phyloP scores from a whole-genome alignment of 2,888 invertebrate genomes.

The Drosophila kanekoi region DNA sequence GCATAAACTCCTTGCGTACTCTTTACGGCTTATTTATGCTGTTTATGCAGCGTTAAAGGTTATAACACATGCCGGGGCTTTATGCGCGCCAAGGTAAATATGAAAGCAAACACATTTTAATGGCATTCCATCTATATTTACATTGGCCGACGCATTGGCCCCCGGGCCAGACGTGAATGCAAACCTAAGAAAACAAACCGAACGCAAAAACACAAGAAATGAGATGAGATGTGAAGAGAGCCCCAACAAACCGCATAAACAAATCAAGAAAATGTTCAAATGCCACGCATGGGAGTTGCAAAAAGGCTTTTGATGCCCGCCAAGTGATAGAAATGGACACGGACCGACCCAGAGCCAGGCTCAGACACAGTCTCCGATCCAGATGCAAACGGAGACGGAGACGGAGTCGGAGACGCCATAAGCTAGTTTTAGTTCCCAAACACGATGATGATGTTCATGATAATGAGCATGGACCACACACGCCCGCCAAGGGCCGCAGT shows the following conservation, averaged over 20 bases:
- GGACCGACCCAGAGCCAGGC: background rate
- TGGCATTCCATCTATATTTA: conserved; percentile 74
- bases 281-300: conserved; percentile 67
- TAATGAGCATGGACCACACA: conserved; percentile 41
- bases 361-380: too few relatives aligned
- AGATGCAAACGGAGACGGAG: too few relatives aligned
- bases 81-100: conserved; percentile 69
- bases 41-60: conserved; percentile 78
- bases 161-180: conserved; percentile 21
- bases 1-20: background rate
- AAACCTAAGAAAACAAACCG: conserved; percentile 68
- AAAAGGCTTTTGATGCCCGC: conserved; percentile 55
- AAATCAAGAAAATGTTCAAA: conserved; percentile 64
- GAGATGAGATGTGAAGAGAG: background rate
- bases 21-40: conserved; percentile 70
- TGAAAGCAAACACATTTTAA: conserved; percentile 77
- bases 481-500: conserved; percentile 47
- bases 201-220: conserved; percentile 9
- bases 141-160: conserved; percentile 41
- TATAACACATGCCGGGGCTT: conserved; percentile 50
- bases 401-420: background rate
- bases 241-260: conserved; percentile 62
- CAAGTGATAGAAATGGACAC: conserved; percentile 48
- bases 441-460: conserved; percentile 11
- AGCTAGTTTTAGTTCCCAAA: conserved; percentile 23